These are phyloP conservation scores for Micropoecilia bifurca DNA, from an alignment of 2,797 vertebrate genomes.

Conservation along the genomic window DNA sequence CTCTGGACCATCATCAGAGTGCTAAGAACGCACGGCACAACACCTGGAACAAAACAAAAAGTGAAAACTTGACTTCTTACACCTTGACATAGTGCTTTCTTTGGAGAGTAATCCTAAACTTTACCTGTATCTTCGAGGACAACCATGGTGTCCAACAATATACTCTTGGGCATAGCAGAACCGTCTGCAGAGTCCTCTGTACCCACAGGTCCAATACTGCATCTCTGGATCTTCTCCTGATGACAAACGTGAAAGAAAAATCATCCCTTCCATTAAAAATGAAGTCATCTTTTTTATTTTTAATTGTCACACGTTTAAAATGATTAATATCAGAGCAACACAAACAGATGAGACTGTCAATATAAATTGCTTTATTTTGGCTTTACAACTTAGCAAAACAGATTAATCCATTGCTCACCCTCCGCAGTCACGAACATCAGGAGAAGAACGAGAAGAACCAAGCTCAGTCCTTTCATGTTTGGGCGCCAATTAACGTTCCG, in stretches of 20 bases:
- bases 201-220: conserved; percentile 76
- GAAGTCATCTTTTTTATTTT: not conserved
- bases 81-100: not conserved
- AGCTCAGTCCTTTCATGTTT: conserved; percentile 78
- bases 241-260: conserved; percentile 2
- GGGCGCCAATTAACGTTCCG: conserved; percentile 64
- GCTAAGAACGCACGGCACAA: conserved; percentile 75
- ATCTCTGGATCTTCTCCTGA: conserved; percentile 67
- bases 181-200: conserved; percentile 80
- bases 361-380: conserved; percentile 22
- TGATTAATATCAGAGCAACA: conserved; percentile 7
- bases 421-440: conserved; percentile 75
- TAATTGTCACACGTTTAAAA: not conserved
- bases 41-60: conserved; percentile 71
- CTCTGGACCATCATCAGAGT: conserved; percentile 3
- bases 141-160: conserved; percentile 76
- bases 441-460: conserved; percentile 77
- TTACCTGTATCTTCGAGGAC: conserved; percentile 81
- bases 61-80: not conserved
- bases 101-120: not conserved
- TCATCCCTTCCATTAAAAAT: not conserved
- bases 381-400: conserved; percentile 36
- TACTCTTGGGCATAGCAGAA: conserved; percentile 82
- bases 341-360: conserved; percentile 3
- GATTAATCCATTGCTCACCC: conserved; percentile 69